These are phyloP conservation scores for Peromyscus aztecus DNA, from an alignment of 2,797 vertebrate genomes.

Conservation along the genomic window DNA sequence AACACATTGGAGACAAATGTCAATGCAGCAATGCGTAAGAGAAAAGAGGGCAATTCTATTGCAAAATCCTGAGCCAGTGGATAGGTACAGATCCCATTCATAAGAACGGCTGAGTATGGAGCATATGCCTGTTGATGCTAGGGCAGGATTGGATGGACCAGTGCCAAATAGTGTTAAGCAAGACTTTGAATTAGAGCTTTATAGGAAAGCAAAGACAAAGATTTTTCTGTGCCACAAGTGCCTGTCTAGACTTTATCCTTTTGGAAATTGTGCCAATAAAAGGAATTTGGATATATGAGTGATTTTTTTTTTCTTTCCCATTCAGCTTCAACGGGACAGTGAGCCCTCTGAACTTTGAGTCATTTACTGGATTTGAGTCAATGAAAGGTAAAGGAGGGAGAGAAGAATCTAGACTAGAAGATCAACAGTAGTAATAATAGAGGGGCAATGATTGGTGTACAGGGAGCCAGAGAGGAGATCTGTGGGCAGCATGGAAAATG, in stretches of 20 bases:
- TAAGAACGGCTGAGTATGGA: fast-evolving
- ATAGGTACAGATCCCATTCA: not conserved
- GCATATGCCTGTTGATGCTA: no score
- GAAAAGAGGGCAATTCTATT: not conserved
- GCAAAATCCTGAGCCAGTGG: not conserved
- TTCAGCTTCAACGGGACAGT: not conserved
- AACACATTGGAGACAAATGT: not conserved
- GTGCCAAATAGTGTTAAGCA: not conserved
- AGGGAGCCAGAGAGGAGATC: no score
- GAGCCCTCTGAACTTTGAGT: not conserved
- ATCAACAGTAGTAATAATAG: not conserved
- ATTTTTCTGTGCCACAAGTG: not conserved
- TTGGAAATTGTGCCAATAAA: not conserved
- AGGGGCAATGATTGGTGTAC: not conserved
- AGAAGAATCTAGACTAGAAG: not conserved
- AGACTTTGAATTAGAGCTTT: not conserved
- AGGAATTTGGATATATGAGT: not conserved
- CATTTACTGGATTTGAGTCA: not conserved
- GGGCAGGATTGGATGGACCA: fast-evolving
- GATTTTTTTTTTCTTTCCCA: not conserved
- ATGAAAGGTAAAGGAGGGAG: not conserved
- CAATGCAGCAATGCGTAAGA: not conserved
- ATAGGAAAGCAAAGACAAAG: not conserved
- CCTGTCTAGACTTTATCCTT: not conserved
- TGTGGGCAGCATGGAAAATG: not conserved